Percentiles rank a stretch among this genome's conserved stretches.
Conservation (phyloP, 1,140 invertebrate genomes). For the Monomorium pharaonis region DNA sequence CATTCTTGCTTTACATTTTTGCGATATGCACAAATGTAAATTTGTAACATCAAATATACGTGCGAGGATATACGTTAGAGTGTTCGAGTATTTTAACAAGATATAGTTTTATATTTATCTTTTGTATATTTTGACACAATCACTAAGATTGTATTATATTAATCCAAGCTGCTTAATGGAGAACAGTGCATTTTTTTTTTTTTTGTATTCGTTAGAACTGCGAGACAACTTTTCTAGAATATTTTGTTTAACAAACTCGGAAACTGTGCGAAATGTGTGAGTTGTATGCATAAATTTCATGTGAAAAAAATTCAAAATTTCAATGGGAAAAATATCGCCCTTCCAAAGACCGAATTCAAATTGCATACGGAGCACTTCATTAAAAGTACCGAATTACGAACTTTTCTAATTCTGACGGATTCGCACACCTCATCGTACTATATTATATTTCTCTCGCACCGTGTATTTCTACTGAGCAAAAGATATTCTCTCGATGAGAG, state of each 20-base stretch:
- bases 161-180: no score
- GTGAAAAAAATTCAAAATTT: no score
- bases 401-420: not conserved
- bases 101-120: not conserved
- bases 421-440: not conserved
- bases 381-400: not conserved
- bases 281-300: no score
- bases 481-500: constrained; percentile 23
- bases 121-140: not conserved
- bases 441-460: not conserved
- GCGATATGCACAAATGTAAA: not conserved
- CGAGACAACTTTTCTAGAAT: not conserved
- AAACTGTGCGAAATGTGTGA: no score
- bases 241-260: no score
- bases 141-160: not conserved
- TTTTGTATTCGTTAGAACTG: not conserved
- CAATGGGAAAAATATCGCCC: no score
- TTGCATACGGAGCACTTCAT: not conserved
- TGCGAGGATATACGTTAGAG: no score
- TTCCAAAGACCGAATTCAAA: no score
- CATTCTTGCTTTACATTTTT: not conserved
- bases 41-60: not conserved
- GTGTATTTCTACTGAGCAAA: not conserved
- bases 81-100: not conserved
- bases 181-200: not conserved